Base-by-base conservation (phyloP, 2,797 vertebrate species). In the Choloepus didactylus region DNA sequence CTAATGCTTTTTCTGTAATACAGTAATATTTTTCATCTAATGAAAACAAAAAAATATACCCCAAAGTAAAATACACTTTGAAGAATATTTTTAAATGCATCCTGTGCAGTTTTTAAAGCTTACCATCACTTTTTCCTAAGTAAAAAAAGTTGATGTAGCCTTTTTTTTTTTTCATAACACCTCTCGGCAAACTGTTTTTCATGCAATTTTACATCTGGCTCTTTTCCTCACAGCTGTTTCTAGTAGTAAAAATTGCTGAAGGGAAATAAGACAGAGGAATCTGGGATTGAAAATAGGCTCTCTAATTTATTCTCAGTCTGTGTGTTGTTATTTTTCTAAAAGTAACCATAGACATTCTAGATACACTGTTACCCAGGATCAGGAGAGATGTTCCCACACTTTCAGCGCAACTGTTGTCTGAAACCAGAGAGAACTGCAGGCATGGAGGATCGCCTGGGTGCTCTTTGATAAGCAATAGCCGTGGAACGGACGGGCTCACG, bases 161-260 rank as follows among this genome's bases (percentile, higher is more conserved):
- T 0, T 84, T 83, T 93, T n/a, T 75, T 75, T 87, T 84, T 69
- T 1, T 0, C 15, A 66, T 87, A 35, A 9, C 49, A 25, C 73
- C 15, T 96, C 44, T 87, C 38, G 75, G 6, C 0, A 49, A 97
- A 89, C 7, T 72, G 83, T 89, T 72, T 67, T 5, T 21, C n/a
- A 66, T 16, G 18, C 64, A 21, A 19, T 62, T 67, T 79, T 80
- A 67, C 66, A 97, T 97, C 87, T 97, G 96, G 29, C 3, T 94
- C 18, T 82, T 62, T 82, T 85, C 35, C 54, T 76, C 83, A 89
- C 85, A 92, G 87, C 94, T 95, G 56, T 82, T 96, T 80, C 49
- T 31, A 72, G 49, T 41, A 86, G 64, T 72, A 86, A 96, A 97
- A 95, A 93, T 73, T 94, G 82, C 66, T 91, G 35, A 92, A 81